Evolutionary conservation across 2,113 vertebrate species (phyloP), one percentile per base, ranked within the genome.

Genomic region (Anthoscopus minutus): DNA sequence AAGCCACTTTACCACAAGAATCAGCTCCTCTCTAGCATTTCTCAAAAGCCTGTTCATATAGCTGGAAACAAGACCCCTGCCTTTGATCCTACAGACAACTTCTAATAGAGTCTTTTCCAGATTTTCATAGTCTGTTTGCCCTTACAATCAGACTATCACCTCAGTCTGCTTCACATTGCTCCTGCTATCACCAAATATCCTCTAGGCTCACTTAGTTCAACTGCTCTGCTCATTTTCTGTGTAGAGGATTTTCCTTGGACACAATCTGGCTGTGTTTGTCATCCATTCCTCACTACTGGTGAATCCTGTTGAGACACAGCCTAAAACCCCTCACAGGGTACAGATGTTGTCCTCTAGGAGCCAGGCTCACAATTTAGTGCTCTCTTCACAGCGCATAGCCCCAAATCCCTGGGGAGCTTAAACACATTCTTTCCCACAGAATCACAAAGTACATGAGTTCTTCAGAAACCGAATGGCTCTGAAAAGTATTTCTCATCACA

Each of bases 1-100:
- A 61, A 95, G 48, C 54, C 37, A 0, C 69, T 85, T 85, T 71
- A 80, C 78, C 92, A 60, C 56, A 80, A 71, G 14, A 61, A 64
- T 24, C 65, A 80, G 74, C 95, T 96, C 92, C 92, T 61, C 81
- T 93, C 66, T 40, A 77, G 37, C 25, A 61, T 82, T 92, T 96
- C 69, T 81, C 80, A 88, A 77, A 89, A 92, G n/a, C 35, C 45
- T 72, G 23, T 62, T 38, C 45, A 45, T 14, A 33, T 4, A 77
- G 50, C 81, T 82, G 90, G 66, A 82, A 82, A 70, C 16, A 35
- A 69, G 37, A 61, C 10, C 9, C 20, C 15, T 50, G 25, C 21
- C 31, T 67, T 74, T 62, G 10, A 14, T 35, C 13, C 53, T 70
- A 45, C 10, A 66, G 33, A 56, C 28, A 62, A 50, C 13, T 42